These are phyloP conservation scores for Nomada fucata DNA, from an alignment of 2,888 invertebrate genomes.

Conservation along the genomic window DNA sequence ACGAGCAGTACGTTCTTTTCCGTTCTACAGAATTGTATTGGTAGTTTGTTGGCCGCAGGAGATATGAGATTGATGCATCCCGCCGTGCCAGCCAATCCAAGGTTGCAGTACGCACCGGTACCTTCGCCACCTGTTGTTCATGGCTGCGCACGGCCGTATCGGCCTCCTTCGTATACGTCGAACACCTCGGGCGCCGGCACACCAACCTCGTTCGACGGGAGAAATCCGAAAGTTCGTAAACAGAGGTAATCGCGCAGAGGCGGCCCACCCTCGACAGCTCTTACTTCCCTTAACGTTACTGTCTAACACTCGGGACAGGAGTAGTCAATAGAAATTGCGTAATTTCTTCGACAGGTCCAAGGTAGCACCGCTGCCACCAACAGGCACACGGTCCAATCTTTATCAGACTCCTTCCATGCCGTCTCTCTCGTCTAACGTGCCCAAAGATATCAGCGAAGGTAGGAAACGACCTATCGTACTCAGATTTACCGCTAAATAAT, in stretches of 20 bases:
- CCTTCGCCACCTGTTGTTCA: slow-evolving; percentile 82
- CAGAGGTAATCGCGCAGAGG: slow-evolving; percentile 74
- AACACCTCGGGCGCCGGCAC: slow-evolving; percentile 80
- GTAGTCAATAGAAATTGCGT: neutral
- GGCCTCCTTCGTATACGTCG: slow-evolving; percentile 81
- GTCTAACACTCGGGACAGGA: too few species aligned
- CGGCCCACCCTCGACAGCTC: too few species aligned
- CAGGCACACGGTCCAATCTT: slow-evolving; percentile 78
- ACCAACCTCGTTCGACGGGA: slow-evolving; percentile 79
- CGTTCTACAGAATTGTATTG: neutral
- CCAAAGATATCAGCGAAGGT: slow-evolving; percentile 83
- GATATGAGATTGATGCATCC: slow-evolving; percentile 83
- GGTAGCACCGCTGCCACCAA: slow-evolving; percentile 79
- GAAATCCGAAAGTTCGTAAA: slow-evolving; percentile 81
- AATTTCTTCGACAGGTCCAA: slow-evolving; percentile 77
- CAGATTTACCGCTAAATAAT: neutral
- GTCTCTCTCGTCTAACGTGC: slow-evolving; percentile 78
- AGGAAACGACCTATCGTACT: slow-evolving; percentile 48
- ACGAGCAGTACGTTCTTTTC: neutral
- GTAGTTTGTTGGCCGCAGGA: slow-evolving; percentile 27
- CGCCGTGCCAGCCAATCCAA: slow-evolving; percentile 79
- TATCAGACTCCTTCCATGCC: slow-evolving; percentile 81
- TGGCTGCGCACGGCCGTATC: slow-evolving; percentile 80
- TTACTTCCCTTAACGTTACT: too few species aligned
- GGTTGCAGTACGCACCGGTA: slow-evolving; percentile 81